Conservation (phyloP, 2,888 invertebrate species). For the Lithophane socia region DNA sequence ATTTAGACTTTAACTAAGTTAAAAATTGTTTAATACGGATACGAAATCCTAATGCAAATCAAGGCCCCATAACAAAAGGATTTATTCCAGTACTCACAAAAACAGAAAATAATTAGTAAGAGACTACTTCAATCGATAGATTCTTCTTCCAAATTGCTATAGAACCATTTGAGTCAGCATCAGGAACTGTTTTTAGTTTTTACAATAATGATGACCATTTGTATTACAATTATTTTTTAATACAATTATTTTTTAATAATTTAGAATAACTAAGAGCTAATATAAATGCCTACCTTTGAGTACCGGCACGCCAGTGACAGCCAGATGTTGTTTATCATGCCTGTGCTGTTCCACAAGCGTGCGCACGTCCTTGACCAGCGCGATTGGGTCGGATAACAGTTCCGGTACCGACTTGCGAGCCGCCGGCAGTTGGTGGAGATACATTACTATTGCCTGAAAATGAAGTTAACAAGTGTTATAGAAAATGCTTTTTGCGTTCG, state of each 20-base stretch:
- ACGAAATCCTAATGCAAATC: background rate
- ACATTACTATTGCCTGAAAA: conserved; percentile 95
- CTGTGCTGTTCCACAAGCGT: conserved; percentile 97
- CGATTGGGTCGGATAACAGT: conserved; percentile 96
- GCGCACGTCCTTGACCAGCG: conserved; percentile 96
- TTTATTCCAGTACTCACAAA: background rate
- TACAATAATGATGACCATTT: background rate
- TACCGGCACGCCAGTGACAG: conserved; percentile 95
- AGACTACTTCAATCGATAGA: background rate
- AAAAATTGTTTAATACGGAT: background rate
- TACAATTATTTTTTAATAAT: background rate
- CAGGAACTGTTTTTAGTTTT: background rate
- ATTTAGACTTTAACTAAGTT: background rate
- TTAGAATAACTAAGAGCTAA: background rate
- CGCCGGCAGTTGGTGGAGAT: conserved; percentile 96
- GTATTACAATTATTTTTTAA: background rate
- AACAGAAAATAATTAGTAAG: background rate
- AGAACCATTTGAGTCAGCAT: background rate
- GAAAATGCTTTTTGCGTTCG: background rate
- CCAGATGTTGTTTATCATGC: conserved; percentile 95
- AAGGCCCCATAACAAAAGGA: background rate
- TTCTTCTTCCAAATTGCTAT: background rate
- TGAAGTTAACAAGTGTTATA: background rate
- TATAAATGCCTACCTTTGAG: conserved; percentile 86
- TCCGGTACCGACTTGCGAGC: conserved; percentile 98